A percentile compares a stretch with the other conserved stretches of the same genome.
phyloP scores from a whole-genome alignment of 2,113 vertebrate genomes.

The Erythrocercus mccallii region DNA sequence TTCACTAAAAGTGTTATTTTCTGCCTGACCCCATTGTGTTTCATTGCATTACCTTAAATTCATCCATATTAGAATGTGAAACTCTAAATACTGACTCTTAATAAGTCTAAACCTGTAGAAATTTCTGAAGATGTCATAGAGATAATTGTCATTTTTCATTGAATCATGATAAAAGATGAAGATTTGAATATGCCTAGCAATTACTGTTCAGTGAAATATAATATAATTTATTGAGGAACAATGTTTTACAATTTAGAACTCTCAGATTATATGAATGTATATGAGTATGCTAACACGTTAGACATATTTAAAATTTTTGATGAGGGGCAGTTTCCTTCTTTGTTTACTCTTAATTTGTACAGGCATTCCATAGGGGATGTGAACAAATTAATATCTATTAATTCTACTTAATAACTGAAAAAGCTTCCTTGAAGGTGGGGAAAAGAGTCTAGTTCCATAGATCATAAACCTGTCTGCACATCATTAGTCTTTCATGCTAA shows the following conservation, averaged over 20 bases:
- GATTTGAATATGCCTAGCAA: neutral
- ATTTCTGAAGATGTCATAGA: neutral
- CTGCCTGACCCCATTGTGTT: neutral
- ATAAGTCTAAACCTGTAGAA: neutral
- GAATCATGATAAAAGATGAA: neutral
- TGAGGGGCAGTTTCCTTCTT: neutral
- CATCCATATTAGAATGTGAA: neutral
- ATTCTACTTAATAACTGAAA: neutral
- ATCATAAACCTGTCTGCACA: neutral
- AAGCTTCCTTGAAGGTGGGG: neutral
- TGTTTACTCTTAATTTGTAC: neutral
- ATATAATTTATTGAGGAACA: neutral
- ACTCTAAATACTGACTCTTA: neutral
- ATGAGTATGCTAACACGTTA: neutral
- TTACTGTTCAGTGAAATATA: neutral
- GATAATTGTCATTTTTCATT: neutral
- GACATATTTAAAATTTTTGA: neutral
- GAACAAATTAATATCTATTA: neutral
- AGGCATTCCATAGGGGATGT: neutral
- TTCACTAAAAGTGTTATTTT: neutral
- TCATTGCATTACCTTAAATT: neutral
- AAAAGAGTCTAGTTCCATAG: neutral
- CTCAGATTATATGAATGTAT: neutral
- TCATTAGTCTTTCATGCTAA: neutral
- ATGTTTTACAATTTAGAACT: neutral